Conservation (phyloP, 2,113 vertebrate species). For the Leptosomus discolor region DNA sequence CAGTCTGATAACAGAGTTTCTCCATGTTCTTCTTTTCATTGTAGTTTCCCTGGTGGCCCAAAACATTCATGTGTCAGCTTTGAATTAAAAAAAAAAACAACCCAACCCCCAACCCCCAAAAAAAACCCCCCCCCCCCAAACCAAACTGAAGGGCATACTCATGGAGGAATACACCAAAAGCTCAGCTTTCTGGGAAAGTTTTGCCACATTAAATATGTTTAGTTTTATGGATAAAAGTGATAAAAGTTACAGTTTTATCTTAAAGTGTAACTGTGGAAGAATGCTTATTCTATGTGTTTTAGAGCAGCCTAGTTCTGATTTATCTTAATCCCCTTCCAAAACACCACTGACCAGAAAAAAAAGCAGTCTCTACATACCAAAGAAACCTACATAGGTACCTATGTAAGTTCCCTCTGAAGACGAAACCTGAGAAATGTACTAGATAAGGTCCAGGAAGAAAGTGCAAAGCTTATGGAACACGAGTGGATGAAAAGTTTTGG, state of each 20-base stretch:
- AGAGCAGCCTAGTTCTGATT: not conserved
- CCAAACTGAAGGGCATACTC: not conserved
- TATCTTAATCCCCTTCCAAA: not conserved
- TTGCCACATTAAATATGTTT: not conserved
- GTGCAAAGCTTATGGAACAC: not conserved
- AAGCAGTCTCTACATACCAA: not conserved
- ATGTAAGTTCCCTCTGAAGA: not conserved
- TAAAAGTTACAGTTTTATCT: too few species aligned
- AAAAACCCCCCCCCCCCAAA: too few species aligned
- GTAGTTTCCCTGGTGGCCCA: not conserved
- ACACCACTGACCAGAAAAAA: not conserved
- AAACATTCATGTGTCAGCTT: not conserved
- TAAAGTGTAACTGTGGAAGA: not conserved
- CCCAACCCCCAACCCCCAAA: too few species aligned
- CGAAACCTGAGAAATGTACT: not conserved
- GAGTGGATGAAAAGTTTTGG: not conserved
- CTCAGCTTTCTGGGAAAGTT: not conserved
- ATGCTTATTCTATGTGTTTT: not conserved
- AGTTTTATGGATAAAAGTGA: not conserved
- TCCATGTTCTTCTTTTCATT: not conserved
- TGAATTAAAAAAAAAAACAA: not conserved
- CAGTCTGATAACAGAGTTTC: not conserved
- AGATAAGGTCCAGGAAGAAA: not conserved
- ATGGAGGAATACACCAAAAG: not conserved
- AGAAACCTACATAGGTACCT: not conserved